Conservation (phyloP, 2,797 vertebrate species). For the Oophaga sylvatica region DNA sequence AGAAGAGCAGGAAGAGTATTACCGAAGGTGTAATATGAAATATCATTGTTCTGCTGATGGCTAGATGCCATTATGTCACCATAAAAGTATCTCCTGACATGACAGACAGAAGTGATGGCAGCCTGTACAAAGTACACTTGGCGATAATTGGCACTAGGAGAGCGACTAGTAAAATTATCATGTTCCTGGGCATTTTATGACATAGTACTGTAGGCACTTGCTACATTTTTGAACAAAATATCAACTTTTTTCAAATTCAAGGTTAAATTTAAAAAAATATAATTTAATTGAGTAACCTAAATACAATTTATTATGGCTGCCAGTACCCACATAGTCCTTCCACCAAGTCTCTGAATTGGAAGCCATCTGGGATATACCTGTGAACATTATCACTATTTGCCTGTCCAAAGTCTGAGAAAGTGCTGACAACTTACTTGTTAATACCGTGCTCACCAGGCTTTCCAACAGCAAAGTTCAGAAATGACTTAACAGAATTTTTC, state of each 20-base stretch:
- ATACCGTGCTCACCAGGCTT: neutral
- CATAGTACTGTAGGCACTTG: neutral
- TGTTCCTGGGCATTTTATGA: neutral
- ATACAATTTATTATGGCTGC: neutral
- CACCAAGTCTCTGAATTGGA: neutral
- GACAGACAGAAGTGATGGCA: conserved; percentile 11
- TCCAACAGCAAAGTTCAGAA: neutral
- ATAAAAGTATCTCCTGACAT: neutral
- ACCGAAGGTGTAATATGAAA: conserved; percentile 1
- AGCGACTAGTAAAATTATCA: neutral
- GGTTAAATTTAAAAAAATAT: too few species aligned
- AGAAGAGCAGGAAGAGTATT: conserved; percentile 10
- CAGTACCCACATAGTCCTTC: neutral
- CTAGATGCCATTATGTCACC: neutral
- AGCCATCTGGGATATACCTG: too few species aligned
- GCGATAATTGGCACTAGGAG: neutral
- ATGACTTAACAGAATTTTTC: neutral
- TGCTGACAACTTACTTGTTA: neutral
- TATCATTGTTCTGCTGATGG: conserved; percentile 8
- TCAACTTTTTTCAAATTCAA: neutral
- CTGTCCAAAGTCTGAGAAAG: neutral
- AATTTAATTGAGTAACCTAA: too few species aligned
- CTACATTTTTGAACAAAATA: neutral
- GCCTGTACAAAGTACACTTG: too few species aligned
- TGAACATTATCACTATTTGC: too few species aligned